phyloP scores from a whole-genome alignment of 2,113 vertebrate species.

The Gobius niger region DNA sequence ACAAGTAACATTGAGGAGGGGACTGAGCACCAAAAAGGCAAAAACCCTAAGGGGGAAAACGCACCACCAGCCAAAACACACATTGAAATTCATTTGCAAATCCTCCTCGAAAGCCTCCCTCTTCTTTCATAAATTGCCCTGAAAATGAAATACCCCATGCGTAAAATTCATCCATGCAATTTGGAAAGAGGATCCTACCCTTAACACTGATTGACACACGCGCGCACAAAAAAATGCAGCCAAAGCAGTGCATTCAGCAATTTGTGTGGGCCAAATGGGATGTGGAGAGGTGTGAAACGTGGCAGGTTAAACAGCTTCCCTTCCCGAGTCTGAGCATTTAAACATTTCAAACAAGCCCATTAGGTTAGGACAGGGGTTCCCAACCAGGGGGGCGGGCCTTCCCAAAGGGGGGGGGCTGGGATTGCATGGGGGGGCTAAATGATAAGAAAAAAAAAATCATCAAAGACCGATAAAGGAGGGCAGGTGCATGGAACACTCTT shows the following conservation, averaged over 20 bases:
- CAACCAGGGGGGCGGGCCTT: no score
- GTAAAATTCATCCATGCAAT: slow-evolving; percentile 43
- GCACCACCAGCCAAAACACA: slow-evolving; percentile 41
- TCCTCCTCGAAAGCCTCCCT: slow-evolving; percentile 54
- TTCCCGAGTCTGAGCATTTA: slow-evolving; percentile 26
- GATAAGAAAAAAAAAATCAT: no score
- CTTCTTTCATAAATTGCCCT: slow-evolving; percentile 54
- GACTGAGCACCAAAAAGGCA: slow-evolving; percentile 36
- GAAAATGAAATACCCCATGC: slow-evolving; percentile 63
- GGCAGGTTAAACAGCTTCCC: slow-evolving; percentile 46
- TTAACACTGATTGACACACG: slow-evolving; percentile 50
- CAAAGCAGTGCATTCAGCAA: slow-evolving; percentile 39
- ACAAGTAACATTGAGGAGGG: slow-evolving; percentile 15
- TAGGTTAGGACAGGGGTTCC: background rate
- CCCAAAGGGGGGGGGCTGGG: no score
- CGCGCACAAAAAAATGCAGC: no score
- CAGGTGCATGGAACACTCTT: no score
- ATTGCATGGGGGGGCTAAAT: no score
- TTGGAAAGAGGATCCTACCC: slow-evolving; percentile 57
- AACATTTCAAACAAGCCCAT: slow-evolving; percentile 33
- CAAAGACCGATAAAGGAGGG: no score
- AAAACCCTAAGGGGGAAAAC: slow-evolving; percentile 49
- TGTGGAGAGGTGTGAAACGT: slow-evolving; percentile 48
- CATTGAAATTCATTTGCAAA: slow-evolving; percentile 61
- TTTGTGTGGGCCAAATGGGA: slow-evolving; percentile 19